phyloP scores from a whole-genome alignment of 2,113 vertebrate genomes.

The Climacteris rufus region DNA sequence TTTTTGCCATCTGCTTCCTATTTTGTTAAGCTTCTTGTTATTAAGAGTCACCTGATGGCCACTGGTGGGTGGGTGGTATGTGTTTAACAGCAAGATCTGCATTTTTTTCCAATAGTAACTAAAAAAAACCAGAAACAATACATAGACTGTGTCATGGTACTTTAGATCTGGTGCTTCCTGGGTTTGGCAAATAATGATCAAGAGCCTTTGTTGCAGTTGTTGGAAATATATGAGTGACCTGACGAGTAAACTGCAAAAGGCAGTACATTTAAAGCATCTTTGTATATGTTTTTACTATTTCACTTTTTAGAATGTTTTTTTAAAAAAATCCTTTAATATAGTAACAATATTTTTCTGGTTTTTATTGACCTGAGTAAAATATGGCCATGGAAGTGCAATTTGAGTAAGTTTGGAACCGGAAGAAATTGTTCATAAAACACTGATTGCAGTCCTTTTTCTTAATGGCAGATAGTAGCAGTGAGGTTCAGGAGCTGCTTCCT shows the following conservation, averaged over 20 bases:
- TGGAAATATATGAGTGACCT: neutral
- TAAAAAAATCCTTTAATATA: neutral
- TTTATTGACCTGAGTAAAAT: neutral
- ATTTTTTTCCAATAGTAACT: neutral
- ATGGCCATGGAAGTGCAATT: neutral
- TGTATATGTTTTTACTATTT: neutral
- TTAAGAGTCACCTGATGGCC: neutral
- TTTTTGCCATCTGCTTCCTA: constrained; percentile 39
- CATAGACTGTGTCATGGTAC: neutral
- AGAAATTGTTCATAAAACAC: neutral
- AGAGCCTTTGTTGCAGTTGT: neutral
- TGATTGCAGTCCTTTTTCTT: neutral
- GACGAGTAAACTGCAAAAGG: neutral
- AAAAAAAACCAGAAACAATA: neutral
- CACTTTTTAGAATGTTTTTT: neutral
- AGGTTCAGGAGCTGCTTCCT: neutral
- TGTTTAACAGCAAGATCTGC: neutral
- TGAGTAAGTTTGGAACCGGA: neutral
- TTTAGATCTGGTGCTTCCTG: neutral
- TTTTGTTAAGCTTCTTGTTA: constrained; percentile 7
- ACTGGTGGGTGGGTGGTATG: neutral
- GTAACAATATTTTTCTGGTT: neutral
- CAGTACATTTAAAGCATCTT: neutral
- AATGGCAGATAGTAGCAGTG: neutral
- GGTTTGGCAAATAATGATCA: neutral